Evolutionary conservation across 2,797 vertebrate species (phyloP).

Genomic region (Bucorvus abyssinicus): DNA sequence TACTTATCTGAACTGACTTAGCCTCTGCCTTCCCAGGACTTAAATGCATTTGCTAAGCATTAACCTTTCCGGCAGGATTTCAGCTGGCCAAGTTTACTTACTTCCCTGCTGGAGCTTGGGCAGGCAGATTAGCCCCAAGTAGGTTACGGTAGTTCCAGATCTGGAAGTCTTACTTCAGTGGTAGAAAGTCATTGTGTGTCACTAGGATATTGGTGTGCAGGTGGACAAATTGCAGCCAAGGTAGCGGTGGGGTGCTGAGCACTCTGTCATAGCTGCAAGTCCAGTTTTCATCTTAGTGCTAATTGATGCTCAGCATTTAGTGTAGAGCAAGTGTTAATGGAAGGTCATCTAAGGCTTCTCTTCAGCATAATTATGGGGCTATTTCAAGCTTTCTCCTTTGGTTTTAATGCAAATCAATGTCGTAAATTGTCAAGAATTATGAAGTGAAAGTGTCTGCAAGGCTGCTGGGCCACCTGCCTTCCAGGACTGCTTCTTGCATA

Average conservation of each 20-base stretch:
- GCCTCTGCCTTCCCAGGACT: background rate
- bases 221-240: background rate
- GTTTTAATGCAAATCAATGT: slow-evolving; percentile 48
- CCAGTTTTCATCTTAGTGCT: background rate
- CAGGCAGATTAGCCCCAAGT: background rate
- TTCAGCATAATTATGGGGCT: slow-evolving; percentile 27
- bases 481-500: background rate
- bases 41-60: background rate
- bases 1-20: background rate
- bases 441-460: background rate
- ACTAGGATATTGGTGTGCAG: background rate
- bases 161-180: background rate
- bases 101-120: background rate
- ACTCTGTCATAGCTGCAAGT: background rate
- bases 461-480: background rate
- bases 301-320: slow-evolving; percentile 6
- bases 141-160: background rate
- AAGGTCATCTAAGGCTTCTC: slow-evolving; percentile 37
- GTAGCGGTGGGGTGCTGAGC: background rate
- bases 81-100: background rate
- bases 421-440: slow-evolving; percentile 12
- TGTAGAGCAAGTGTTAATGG: slow-evolving; percentile 47
- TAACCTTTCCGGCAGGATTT: background rate
- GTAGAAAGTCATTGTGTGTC: background rate
- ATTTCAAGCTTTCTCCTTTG: slow-evolving; percentile 45